These are phyloP conservation scores for Philonicus albiceps DNA, from an alignment of 2,888 invertebrate species.

Conservation along the genomic window DNA sequence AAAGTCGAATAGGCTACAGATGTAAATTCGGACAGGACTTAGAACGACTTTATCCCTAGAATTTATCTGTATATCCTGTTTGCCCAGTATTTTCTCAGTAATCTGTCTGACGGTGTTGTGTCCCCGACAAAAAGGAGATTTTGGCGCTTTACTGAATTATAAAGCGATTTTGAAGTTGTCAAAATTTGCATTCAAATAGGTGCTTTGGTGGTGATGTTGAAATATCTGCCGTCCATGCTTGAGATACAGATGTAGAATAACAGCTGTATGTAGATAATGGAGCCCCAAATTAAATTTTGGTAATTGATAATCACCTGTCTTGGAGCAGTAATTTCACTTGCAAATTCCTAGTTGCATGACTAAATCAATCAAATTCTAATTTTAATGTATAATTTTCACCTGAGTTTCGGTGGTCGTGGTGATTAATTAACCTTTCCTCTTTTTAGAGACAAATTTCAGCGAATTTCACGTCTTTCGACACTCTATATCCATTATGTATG, in stretches of 20 bases:
- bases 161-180: neutral
- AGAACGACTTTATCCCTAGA: neutral
- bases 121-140: neutral
- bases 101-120: neutral
- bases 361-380: neutral
- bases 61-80: neutral
- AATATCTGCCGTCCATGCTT: neutral
- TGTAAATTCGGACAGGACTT: neutral
- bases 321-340: neutral
- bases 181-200: neutral
- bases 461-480: neutral
- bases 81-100: neutral
- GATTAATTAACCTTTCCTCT: neutral
- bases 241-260: neutral
- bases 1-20: neutral
- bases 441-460: neutral
- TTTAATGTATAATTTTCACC: neutral
- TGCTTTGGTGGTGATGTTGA: neutral
- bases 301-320: neutral
- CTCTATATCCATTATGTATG: neutral
- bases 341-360: neutral
- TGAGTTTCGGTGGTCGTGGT: neutral
- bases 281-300: neutral
- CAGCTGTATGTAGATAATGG: neutral
- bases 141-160: neutral